A percentile compares a stretch with the other conserved stretches of the same genome.
phyloP scores from a whole-genome alignment of 1,140 invertebrate genomes.

The Diorhabda elongata region DNA sequence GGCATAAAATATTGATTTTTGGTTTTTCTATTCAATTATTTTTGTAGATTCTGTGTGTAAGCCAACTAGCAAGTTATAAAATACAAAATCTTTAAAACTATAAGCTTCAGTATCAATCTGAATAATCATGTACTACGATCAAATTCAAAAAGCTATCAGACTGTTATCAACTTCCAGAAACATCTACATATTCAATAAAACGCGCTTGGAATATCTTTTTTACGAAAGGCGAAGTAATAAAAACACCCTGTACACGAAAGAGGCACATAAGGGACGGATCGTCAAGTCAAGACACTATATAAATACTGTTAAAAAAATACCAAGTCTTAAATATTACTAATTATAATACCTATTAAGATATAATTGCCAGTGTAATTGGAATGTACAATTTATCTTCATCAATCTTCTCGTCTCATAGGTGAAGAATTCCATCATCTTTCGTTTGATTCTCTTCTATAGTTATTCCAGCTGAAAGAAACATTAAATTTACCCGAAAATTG shows the following conservation, averaged over 20 bases:
- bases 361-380: constrained; percentile 11
- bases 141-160: no score
- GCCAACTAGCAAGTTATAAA: no score
- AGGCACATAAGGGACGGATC: not conserved
- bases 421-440: constrained; percentile 52
- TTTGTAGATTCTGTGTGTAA: no score
- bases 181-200: no score
- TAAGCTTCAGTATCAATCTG: no score
- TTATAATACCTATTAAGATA: constrained; percentile 7
- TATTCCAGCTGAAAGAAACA: constrained; percentile 13
- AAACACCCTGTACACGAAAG: not conserved
- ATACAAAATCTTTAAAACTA: no score
- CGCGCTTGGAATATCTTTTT: no score
- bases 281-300: not conserved
- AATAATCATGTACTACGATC: no score
- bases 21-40: no score
- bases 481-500: no score
- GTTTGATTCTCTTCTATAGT: constrained; percentile 39
- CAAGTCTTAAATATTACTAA: constrained; percentile 7
- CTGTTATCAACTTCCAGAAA: no score
- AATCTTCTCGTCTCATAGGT: constrained; percentile 41
- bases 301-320: constrained; percentile 17
- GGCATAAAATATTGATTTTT: no score
- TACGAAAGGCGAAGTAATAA: not conserved
- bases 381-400: constrained; percentile 10